phyloP scores from a whole-genome alignment of 2,113 vertebrate genomes.

The Micromys minutus region DNA sequence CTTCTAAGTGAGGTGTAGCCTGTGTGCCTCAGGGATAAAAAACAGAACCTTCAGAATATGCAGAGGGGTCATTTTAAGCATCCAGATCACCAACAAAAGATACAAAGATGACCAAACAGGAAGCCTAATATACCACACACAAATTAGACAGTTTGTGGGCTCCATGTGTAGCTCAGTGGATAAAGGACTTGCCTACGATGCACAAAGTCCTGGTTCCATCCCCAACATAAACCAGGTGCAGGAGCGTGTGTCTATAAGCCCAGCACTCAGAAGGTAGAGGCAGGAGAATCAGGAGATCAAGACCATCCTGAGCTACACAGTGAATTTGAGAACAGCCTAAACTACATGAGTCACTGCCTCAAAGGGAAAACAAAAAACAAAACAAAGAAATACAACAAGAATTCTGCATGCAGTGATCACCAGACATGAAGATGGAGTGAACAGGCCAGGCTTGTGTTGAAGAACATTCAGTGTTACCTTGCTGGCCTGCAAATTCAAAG shows the following conservation, averaged over 20 bases:
- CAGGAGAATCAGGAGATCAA: neutral
- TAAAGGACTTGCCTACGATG: neutral
- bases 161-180: neutral
- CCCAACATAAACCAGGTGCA: neutral
- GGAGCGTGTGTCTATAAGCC: neutral
- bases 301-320: neutral
- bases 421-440: neutral
- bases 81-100: neutral
- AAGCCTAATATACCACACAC: neutral
- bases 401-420: neutral
- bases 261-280: neutral
- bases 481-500: neutral
- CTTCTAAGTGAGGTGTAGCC: neutral
- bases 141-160: neutral
- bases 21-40: neutral
- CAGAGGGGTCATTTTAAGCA: neutral
- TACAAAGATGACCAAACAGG: neutral
- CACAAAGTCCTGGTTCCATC: neutral
- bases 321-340: neutral
- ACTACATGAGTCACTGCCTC: neutral
- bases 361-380: neutral
- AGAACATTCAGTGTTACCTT: rapidly evolving
- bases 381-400: neutral
- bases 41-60: neutral
- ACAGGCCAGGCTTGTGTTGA: rapidly evolving